These are phyloP conservation scores for Craterocephalus amniculus DNA, from an alignment of 2,797 vertebrate genomes.

Conservation along the genomic window DNA sequence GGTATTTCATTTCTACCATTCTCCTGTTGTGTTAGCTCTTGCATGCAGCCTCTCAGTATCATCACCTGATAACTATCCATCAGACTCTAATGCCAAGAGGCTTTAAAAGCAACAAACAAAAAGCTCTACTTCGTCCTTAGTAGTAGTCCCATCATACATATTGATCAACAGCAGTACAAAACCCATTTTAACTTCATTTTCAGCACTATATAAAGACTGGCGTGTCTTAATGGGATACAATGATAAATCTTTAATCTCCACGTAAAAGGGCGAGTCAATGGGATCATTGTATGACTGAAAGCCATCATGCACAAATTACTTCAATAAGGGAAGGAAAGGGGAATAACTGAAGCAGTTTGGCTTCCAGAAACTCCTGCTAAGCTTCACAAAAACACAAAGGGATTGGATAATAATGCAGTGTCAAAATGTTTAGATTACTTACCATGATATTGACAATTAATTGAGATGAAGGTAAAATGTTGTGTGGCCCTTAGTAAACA, in stretches of 20 bases:
- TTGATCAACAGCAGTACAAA: constrained; percentile 75
- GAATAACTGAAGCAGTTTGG: constrained; percentile 29
- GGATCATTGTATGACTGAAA: constrained; percentile 66
- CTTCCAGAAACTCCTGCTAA: constrained; percentile 33
- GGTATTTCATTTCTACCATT: neutral
- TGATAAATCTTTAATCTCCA: constrained; percentile 88
- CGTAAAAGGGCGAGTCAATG: constrained; percentile 74
- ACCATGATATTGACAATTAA: constrained; percentile 71
- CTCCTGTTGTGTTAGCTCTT: constrained; percentile 51
- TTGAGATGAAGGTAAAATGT: constrained; percentile 75
- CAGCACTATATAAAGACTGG: constrained; percentile 73
- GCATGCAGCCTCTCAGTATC: constrained; percentile 30
- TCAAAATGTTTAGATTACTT: constrained; percentile 66
- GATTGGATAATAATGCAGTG: constrained; percentile 42
- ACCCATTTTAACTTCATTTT: constrained; percentile 79
- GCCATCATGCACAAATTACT: constrained; percentile 68
- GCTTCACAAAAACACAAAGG: constrained; percentile 40
- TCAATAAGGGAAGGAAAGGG: constrained; percentile 48
- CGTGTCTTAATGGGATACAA: constrained; percentile 82
- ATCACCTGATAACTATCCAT: constrained; percentile 8
- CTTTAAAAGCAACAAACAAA: constrained; percentile 67
- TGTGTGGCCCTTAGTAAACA: constrained; percentile 64
- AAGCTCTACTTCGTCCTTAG: constrained; percentile 45
- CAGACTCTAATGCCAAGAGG: constrained; percentile 52
- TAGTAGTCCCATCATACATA: constrained; percentile 64